Percentiles rank a stretch among this genome's conserved stretches.
These are phyloP conservation scores for Saturnia pavonia DNA, from an alignment of 2,888 invertebrate genomes.

Conservation along the genomic window DNA sequence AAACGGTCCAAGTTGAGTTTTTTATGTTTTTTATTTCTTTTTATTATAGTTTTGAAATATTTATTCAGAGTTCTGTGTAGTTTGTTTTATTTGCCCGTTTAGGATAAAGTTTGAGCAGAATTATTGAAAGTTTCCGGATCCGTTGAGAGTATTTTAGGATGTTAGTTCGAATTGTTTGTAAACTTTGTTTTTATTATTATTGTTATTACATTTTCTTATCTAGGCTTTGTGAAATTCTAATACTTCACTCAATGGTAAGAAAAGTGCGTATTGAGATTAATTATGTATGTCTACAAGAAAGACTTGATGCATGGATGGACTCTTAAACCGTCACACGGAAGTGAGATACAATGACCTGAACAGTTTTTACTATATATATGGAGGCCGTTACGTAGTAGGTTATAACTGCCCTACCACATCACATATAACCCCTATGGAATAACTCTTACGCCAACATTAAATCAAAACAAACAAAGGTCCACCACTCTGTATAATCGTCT, in stretches of 20 bases:
- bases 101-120: constrained; percentile 8
- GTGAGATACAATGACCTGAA: too few relatives aligned
- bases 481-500: constrained; percentile 22
- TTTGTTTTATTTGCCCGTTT: constrained; percentile 2
- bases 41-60: constrained; percentile 28
- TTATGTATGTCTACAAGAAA: too few relatives aligned
- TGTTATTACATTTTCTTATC: background rate
- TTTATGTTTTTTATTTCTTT: constrained; percentile 35
- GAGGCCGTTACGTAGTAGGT: background rate
- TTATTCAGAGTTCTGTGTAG: constrained; percentile 15
- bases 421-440: background rate
- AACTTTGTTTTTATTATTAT: background rate
- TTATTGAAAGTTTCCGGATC: constrained; percentile 4
- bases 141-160: background rate
- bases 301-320: too few relatives aligned
- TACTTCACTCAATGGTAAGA: background rate
- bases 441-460: background rate
- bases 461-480: constrained; percentile 9
- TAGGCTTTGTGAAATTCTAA: background rate
- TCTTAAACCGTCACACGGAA: too few relatives aligned
- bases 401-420: background rate
- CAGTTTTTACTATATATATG: background rate
- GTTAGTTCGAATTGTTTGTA: background rate
- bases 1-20: constrained; percentile 39
- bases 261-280: too few relatives aligned